These are phyloP conservation scores for Barbus barbus DNA, from an alignment of 2,113 vertebrate genomes.

Conservation along the genomic window DNA sequence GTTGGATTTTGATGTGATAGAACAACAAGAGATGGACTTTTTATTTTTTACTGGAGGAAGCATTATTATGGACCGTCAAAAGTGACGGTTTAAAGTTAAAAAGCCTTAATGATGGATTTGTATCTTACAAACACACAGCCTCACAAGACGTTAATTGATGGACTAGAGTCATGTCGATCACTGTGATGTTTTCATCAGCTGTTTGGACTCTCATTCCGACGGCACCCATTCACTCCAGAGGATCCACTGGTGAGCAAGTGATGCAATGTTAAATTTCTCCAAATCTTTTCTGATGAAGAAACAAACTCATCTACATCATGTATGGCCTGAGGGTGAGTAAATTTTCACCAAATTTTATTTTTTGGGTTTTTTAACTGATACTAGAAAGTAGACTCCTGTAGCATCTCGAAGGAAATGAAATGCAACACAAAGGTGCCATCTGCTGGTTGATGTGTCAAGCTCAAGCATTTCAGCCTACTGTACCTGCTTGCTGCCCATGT, in stretches of 20 bases:
- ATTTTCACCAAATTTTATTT: too few species aligned
- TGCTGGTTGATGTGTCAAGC: constrained; percentile 32
- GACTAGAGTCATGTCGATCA: background rate
- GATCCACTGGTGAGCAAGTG: background rate
- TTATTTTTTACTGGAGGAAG: too few species aligned
- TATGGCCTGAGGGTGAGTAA: background rate
- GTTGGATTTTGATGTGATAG: too few species aligned
- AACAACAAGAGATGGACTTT: too few species aligned
- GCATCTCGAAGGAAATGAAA: background rate
- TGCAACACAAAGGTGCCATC: constrained; percentile 40
- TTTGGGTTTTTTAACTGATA: too few species aligned
- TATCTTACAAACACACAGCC: too few species aligned
- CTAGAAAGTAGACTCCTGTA: background rate
- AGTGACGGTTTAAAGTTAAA: too few species aligned
- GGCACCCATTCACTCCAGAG: background rate
- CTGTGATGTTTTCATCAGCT: background rate
- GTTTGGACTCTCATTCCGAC: background rate
- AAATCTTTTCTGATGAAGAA: background rate
- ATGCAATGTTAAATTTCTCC: too few species aligned
- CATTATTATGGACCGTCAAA: too few species aligned
- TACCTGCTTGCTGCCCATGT: constrained; percentile 45
- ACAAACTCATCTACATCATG: background rate
- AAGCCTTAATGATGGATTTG: too few species aligned
- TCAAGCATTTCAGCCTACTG: too few species aligned
- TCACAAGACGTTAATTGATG: background rate